These are phyloP conservation scores for Bathynomus jamesi DNA, from an alignment of 1,140 invertebrate species.

Conservation along the genomic window DNA sequence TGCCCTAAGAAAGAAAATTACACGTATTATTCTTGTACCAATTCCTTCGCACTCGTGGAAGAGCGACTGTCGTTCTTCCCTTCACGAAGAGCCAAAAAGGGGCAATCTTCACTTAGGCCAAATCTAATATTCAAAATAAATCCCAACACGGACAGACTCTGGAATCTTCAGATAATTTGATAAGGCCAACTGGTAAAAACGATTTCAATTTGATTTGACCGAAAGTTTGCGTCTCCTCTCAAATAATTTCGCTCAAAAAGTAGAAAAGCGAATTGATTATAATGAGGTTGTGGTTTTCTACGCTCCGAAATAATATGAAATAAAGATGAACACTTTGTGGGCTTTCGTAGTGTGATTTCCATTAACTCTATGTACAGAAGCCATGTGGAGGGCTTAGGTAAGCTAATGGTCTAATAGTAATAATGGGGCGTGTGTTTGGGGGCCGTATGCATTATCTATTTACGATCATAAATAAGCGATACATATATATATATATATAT, in stretches of 20 bases:
- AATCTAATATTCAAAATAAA: conserved; percentile 2
- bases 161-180: background rate
- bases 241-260: background rate
- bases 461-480: background rate
- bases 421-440: background rate
- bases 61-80: no score
- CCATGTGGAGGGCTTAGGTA: background rate
- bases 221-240: background rate
- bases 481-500: conserved; percentile 11
- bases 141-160: background rate
- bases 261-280: background rate
- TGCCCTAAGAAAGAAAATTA: no score
- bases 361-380: background rate
- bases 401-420: background rate
- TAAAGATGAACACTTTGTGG: background rate
- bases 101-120: background rate
- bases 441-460: background rate
- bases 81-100: no score
- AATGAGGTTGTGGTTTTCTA: background rate
- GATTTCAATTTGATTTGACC: background rate
- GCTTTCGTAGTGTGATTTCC: background rate
- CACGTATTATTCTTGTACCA: no score
- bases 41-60: no score
- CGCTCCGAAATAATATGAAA: background rate
- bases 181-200: background rate